A percentile compares a stretch with the other conserved stretches of the same genome.
Evolutionary conservation across 2,113 vertebrate species (phyloP).

Genomic region (Otus sunia): DNA sequence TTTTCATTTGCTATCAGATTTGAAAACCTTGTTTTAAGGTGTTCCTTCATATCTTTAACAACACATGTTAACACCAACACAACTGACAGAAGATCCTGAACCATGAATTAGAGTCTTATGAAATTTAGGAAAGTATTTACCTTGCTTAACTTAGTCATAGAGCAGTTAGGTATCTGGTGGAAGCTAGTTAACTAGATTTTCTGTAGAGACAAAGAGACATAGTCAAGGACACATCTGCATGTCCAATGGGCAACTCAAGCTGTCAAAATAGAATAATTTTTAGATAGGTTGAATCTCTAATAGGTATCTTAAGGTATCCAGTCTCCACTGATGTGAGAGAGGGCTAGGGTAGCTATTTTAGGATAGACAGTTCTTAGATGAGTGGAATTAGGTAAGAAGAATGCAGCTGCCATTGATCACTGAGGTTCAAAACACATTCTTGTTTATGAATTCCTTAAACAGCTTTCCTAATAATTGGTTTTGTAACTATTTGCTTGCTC

Average conservation of each 20-base stretch:
- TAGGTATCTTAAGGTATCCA: not conserved
- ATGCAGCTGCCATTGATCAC: not conserved
- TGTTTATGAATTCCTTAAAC: not conserved
- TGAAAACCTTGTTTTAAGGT: not conserved
- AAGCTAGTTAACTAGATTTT: not conserved
- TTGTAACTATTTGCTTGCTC: not conserved
- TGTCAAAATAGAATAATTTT: not conserved
- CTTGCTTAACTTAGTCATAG: not conserved
- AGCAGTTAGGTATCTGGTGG: not conserved
- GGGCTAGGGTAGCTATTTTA: not conserved
- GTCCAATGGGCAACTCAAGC: not conserved
- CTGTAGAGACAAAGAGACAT: not conserved
- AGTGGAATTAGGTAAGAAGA: not conserved
- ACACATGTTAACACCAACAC: not conserved
- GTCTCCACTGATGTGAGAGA: not conserved
- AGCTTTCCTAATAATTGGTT: not conserved
- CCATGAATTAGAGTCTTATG: not conserved
- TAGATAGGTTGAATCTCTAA: not conserved
- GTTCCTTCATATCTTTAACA: not conserved
- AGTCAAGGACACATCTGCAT: not conserved
- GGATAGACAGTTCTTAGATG: not conserved
- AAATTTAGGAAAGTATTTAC: not conserved
- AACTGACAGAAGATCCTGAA: not conserved
- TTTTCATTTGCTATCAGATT: not conserved
- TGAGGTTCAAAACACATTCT: not conserved